Percentiles rank a stretch among this genome's conserved stretches.
Evolutionary conservation across 2,113 vertebrate species (phyloP).

Genomic region (Piaya cayana): DNA sequence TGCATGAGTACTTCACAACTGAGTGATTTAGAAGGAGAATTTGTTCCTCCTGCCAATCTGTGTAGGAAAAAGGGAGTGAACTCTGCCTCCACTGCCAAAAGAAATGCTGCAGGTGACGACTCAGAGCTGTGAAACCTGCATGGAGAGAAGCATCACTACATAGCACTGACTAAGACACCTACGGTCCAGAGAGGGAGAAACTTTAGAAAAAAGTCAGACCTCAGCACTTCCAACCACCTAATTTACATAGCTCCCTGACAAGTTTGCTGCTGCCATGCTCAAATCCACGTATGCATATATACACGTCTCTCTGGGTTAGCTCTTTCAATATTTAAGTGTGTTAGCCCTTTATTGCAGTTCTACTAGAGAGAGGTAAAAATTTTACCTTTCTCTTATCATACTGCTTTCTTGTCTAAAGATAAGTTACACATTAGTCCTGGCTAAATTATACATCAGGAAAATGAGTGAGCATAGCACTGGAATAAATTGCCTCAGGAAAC

Average conservation of each 20-base stretch:
- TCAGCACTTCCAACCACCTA: background rate
- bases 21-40: background rate
- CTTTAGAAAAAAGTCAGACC: background rate
- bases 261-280: background rate
- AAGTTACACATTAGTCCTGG: background rate
- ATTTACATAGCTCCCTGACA: background rate
- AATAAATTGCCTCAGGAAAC: constrained; percentile 10
- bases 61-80: background rate
- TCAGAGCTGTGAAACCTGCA: background rate
- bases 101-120: background rate
- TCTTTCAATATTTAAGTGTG: background rate
- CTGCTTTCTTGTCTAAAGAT: background rate
- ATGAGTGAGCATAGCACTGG: background rate
- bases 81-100: background rate
- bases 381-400: background rate
- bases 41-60: background rate
- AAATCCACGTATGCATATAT: background rate
- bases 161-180: background rate
- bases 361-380: background rate
- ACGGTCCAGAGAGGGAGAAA: background rate
- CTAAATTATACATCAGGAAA: background rate
- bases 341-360: background rate
- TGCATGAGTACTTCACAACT: background rate
- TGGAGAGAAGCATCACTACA: background rate
- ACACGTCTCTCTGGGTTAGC: background rate